Percentiles rank a stretch among this genome's conserved stretches.
Conservation (phyloP, 2,797 vertebrate genomes). For the Malurus leucopterus region DNA sequence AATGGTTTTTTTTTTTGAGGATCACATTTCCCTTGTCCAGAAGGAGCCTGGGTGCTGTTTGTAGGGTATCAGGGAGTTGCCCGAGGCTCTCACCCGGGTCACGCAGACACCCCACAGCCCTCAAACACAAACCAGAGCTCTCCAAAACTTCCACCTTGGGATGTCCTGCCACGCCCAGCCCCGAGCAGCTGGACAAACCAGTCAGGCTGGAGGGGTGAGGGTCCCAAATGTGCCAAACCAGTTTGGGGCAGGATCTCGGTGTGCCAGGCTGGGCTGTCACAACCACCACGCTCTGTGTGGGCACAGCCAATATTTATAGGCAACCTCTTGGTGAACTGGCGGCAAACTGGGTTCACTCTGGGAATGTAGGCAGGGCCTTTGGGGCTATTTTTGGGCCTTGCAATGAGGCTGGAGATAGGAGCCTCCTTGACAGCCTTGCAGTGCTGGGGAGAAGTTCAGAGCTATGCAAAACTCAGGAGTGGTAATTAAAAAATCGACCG, state of each 20-base stretch:
- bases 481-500: background rate
- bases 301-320: conserved; percentile 47
- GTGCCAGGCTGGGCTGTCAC: conserved; percentile 26
- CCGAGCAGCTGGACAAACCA: conserved; percentile 1
- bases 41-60: background rate
- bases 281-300: conserved; percentile 17
- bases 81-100: background rate
- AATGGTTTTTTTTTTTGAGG: background rate
- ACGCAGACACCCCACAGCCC: background rate
- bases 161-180: conserved; percentile 40
- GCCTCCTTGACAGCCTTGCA: background rate
- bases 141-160: background rate
- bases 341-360: conserved; percentile 4
- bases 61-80: background rate
- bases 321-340: conserved; percentile 44
- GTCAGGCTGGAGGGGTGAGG: conserved; percentile 28
- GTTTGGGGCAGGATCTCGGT: conserved; percentile 2
- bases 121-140: background rate
- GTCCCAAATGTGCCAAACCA: conserved; percentile 18
- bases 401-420: conserved; percentile 6
- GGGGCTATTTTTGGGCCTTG: conserved; percentile 30
- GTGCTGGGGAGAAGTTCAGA: background rate
- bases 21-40: background rate
- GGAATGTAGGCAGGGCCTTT: conserved; percentile 21
- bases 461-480: background rate